Base-by-base conservation (phyloP, 2,113 vertebrate genomes). In the Apeltes quadracus region DNA sequence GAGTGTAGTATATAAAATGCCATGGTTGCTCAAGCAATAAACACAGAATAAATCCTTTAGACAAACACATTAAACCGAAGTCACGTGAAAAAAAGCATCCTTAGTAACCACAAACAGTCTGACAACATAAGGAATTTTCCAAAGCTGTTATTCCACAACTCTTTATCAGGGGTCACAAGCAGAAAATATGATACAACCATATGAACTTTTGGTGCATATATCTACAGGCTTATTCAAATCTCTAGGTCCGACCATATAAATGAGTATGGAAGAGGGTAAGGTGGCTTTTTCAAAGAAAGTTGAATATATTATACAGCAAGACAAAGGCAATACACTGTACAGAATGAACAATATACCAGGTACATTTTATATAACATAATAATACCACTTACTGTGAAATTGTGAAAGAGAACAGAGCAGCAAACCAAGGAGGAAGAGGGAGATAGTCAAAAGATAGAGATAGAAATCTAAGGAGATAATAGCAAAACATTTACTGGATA, bases 401-500 rank as follows among this genome's bases (percentile, higher is more conserved):
- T 53, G 50, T 44, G 23, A 6, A 14, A 56, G 6, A 36, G 70
- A 63, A 27, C 20, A 62, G 46, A 63, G 39, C 7, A 72, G 22
- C 1, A 34, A 18, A n/a, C 16, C 16, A 15, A 29, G 32, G 48
- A 32, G 13, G 16, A n/a, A 41, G 5, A 43, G 39, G 3, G 20
- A 50, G 48, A 48, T 11, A 32, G 13, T 16, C 20, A 8, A 20
- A 48, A 48, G 16, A 48, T 18, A 11, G 32, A 10, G 44, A 38
- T 11, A 36, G 15, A 48, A 34, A 4, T 65, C 18, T 22, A 41
- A 23, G 38, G 29, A 41, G 55, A 48, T 43, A 46, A 43, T 0
- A 15, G 5, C 54, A 67, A 50, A 12, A 2, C 18, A 23, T 50
- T 57, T n/a, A n/a, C n/a, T n/a, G n/a, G n/a, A n/a, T n/a, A n/a